Evolutionary conservation across 2,888 invertebrate species (phyloP).

Genomic region (Erebia aethiops): DNA sequence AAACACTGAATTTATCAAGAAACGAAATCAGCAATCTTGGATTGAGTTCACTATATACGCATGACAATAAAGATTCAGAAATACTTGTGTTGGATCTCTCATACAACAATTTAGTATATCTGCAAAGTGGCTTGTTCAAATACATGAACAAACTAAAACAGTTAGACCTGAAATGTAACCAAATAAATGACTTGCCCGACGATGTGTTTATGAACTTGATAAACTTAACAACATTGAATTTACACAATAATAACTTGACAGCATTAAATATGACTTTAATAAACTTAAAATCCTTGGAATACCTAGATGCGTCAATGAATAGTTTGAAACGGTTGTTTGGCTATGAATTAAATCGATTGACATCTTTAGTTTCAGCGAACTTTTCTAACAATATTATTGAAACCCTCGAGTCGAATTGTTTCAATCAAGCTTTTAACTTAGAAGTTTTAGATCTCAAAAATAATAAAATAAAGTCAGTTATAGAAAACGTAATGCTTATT

Average conservation of each 20-base stretch:
- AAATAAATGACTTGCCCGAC: constrained; percentile 51
- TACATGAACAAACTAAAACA: constrained; percentile 49
- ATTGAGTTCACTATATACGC: constrained; percentile 49
- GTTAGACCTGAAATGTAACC: constrained; percentile 60
- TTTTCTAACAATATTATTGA: constrained; percentile 62
- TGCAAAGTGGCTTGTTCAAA: constrained; percentile 51
- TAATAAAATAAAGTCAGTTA: constrained; percentile 56
- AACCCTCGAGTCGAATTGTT: constrained; percentile 60
- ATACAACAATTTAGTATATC: constrained; percentile 50
- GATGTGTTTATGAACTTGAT: constrained; percentile 54
- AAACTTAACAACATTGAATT: constrained; percentile 49
- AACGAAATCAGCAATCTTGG: constrained; percentile 55
- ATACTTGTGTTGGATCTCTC: constrained; percentile 60
- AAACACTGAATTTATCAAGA: constrained; percentile 58
- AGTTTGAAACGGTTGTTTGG: constrained; percentile 52
- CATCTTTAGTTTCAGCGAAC: constrained; percentile 56
- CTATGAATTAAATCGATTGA: constrained; percentile 58
- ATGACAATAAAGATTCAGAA: constrained; percentile 44
- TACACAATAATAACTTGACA: constrained; percentile 57
- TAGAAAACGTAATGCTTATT: constrained; percentile 60
- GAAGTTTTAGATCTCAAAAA: constrained; percentile 58
- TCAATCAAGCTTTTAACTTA: constrained; percentile 56
- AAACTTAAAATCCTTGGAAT: constrained; percentile 53
- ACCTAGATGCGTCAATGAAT: constrained; percentile 62
- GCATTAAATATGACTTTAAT: constrained; percentile 58